Base-by-base conservation (phyloP, 2,888 invertebrate genomes). In the Aromia moschata region DNA sequence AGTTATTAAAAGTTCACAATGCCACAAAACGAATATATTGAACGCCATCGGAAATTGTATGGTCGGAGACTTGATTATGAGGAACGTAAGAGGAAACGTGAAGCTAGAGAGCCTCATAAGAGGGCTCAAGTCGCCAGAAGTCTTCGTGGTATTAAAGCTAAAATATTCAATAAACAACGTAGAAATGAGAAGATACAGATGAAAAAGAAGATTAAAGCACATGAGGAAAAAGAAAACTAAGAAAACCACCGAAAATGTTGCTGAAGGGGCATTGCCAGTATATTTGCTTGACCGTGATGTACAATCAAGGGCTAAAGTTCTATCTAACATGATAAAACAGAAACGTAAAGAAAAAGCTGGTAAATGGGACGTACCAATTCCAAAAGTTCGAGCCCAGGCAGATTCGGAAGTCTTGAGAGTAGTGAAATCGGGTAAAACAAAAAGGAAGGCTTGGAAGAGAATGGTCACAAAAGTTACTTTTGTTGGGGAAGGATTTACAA, bases 1-100 rank as follows among this genome's bases (percentile, higher is more conserved):
- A 70, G 68, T 11, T 5, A 25, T 14, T 25, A 20, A n/a, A n/a
- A n/a, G n/a, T n/a, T n/a, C 82, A 85, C 78, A 81, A 96, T 96
- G 97, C 97, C 97, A 79, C 99, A 99, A 86, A 99, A 99, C 88
- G 99, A 99, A 83, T 96, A 99, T 81, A 98, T 99, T 83, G 99
- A 99, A 76, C 89, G 98, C 65, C 96, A 97, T 81, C 91, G 93
- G 78, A 99, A 98, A 82, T 88, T 98, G 31, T 91, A 96, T 84
- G 99, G 99, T 77, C 88, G 96, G 73, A 89, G 98, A 64, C 87
- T 99, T 63, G 98, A 99, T 84, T 94, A 99, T 88, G 96, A 98
- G 82, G 98, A 99, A 81, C 86, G 94, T 61, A 95, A 94, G 81
- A 85, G 99, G 30, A 99, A 99, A 83, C 91, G 91, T 73, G 96